A percentile compares a stretch with the other conserved stretches of the same genome.
Conservation (phyloP, 2,113 vertebrate species). For the Nothocercus julius region DNA sequence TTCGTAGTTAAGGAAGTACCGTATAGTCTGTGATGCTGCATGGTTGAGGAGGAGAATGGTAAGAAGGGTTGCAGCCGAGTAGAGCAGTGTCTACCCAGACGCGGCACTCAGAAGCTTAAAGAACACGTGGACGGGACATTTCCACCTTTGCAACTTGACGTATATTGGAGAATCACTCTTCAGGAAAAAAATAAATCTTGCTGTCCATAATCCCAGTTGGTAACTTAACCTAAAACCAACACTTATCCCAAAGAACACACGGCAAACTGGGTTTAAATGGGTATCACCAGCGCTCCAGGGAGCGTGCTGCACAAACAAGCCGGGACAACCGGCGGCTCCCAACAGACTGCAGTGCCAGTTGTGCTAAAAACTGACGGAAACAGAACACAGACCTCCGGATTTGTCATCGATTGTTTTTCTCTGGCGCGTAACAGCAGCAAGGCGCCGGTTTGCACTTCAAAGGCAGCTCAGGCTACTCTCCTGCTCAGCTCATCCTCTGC, state of each 20-base stretch:
- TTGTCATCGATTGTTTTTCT: background rate
- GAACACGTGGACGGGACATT: background rate
- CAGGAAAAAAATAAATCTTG: background rate
- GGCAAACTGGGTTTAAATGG: background rate
- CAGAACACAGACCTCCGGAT: background rate
- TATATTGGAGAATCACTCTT: background rate
- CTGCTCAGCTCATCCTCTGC: background rate
- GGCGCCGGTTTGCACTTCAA: background rate
- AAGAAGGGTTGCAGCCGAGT: background rate
- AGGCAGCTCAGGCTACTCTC: background rate
- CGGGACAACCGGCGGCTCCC: background rate
- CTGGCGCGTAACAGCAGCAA: background rate
- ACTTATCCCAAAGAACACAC: background rate
- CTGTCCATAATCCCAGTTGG: background rate
- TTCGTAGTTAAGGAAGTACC: background rate
- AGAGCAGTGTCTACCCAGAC: background rate
- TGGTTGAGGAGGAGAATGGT: background rate
- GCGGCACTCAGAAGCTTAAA: background rate
- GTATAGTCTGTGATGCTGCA: background rate
- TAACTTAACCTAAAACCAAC: background rate
- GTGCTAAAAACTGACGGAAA: background rate
- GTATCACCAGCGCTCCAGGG: background rate
- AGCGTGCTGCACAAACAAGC: background rate
- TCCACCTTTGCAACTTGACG: background rate
- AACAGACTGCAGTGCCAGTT: background rate